Base-by-base conservation (phyloP, 1,140 invertebrate genomes). In the Achroia grisella region DNA sequence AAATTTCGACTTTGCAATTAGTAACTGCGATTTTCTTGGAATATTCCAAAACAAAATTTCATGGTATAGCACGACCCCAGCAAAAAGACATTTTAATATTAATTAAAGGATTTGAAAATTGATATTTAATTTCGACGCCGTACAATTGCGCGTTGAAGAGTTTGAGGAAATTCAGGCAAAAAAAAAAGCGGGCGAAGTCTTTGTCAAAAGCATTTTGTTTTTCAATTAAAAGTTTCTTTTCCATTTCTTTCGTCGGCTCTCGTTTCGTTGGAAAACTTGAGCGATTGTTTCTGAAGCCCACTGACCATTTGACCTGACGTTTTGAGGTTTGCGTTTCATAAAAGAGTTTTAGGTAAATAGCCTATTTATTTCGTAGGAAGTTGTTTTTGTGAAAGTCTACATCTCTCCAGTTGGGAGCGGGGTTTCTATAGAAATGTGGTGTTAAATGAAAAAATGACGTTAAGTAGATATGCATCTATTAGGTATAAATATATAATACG, bases 141-240 rank as follows among this genome's bases (percentile, higher is more conserved):
- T 17, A 17, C 15, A 39, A 23, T 39, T 23, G 6, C 17, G 2
- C 17, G 2, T 23, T 23, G 17, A n/a, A n/a, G n/a, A 23, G 17
- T 23, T 23, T 23, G 17, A 23, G 17, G 17, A 23, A 23, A 23
- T 23, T 23, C 17, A 23, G 17, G 49, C 36, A 50, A 31, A 52
- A 55, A 50, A 52, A 55, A 50, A n/a, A n/a, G n/a, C n/a, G n/a
- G n/a, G 45, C 43, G 39, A 52, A 52, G 41, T 42, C 39, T 49
- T 52, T 61, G 35, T 40, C 40, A 50, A 39, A 44, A 48, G 30
- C 51, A 44, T 48, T 47, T 57, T 52, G 55, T 58, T 42, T 28
- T 50, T 52, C 49, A 62, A 58, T 62, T 58, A 62, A 55, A 62
- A 57, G 48, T 62, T 50, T 11, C 45, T 48, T 62, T 50, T 11